Conservation (phyloP, 2,888 invertebrate species). For the Cheiracanthium punctorium region DNA sequence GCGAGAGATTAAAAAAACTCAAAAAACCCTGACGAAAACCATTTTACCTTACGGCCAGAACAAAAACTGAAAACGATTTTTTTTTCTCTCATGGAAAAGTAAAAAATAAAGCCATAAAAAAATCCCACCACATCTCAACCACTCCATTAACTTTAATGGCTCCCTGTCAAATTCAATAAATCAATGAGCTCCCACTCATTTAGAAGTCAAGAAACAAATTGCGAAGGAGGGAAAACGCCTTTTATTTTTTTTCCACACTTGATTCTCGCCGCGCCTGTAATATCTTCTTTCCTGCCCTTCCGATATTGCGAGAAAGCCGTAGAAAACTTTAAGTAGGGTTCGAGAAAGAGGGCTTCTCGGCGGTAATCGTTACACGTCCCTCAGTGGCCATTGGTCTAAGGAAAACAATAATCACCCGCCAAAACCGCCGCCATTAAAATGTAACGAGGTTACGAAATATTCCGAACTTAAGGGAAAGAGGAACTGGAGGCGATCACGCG, state of each 20-base stretch:
- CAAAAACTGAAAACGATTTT: constrained; percentile 21
- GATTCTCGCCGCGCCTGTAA: constrained; percentile 22
- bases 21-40: not conserved
- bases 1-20: not conserved
- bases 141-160: constrained; percentile 70
- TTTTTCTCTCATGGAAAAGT: too few species aligned
- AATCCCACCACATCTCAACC: constrained; percentile 31
- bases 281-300: constrained; percentile 33
- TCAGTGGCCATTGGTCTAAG: constrained; percentile 55
- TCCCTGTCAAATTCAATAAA: constrained; percentile 69
- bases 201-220: constrained; percentile 68
- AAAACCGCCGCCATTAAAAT: constrained; percentile 66
- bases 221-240: constrained; percentile 21
- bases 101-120: constrained; percentile 20
- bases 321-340: constrained; percentile 20
- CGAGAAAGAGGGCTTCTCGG: not conserved
- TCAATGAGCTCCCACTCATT: constrained; percentile 64
- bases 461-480: constrained; percentile 48
- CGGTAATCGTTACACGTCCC: constrained; percentile 66
- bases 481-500: not conserved
- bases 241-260: constrained; percentile 17
- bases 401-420: constrained; percentile 68
- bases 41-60: constrained; percentile 31
- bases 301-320: constrained; percentile 22
- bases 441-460: constrained; percentile 64